These are phyloP conservation scores for Podabrus alpinus DNA, from an alignment of 2,888 invertebrate genomes.

Conservation along the genomic window DNA sequence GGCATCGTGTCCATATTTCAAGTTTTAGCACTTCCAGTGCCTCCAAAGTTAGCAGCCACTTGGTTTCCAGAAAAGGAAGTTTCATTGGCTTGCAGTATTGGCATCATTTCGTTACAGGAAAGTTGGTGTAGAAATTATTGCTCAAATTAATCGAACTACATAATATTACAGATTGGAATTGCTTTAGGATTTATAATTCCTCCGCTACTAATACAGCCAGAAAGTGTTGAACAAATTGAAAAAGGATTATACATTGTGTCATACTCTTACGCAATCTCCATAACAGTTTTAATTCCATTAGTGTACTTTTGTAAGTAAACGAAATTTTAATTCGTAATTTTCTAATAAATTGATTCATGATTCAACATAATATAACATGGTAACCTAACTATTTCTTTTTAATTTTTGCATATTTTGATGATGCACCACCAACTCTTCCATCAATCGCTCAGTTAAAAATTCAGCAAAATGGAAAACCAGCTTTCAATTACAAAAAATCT, in stretches of 20 bases:
- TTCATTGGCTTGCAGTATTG: not conserved
- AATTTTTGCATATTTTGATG: not conserved
- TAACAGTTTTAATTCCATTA: not conserved
- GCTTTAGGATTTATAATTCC: not conserved
- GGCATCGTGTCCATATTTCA: not conserved
- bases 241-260: not conserved
- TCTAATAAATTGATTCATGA: no score
- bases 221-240: not conserved
- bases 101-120: not conserved
- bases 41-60: not conserved
- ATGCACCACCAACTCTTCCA: not conserved
- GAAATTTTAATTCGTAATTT: no score
- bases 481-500: not conserved
- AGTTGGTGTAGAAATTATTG: not conserved
- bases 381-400: not conserved
- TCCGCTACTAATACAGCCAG: not conserved
- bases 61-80: not conserved
- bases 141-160: not conserved
- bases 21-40: not conserved
- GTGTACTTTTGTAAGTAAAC: not conserved
- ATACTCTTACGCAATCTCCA: not conserved
- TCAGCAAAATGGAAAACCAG: not conserved
- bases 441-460: not conserved
- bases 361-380: no score
- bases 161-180: not conserved